Percentiles rank a stretch among this genome's conserved stretches.
These are phyloP conservation scores for Cryptoprocta ferox DNA, from an alignment of 2,797 vertebrate genomes.

Conservation along the genomic window DNA sequence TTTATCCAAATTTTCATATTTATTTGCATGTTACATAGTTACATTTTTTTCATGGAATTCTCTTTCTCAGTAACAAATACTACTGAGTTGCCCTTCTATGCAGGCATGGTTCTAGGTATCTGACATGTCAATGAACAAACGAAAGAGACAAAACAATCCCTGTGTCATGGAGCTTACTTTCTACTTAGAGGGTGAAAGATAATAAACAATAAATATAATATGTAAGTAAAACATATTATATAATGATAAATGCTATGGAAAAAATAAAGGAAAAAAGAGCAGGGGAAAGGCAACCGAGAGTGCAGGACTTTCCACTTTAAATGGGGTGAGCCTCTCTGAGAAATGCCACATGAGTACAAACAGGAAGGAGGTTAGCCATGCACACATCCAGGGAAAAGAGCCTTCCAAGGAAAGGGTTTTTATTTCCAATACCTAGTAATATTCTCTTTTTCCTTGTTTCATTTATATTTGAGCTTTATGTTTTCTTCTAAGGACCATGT, in stretches of 20 bases:
- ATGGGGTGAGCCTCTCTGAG: not conserved
- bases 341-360: not conserved
- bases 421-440: not conserved
- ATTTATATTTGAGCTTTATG: not conserved
- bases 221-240: not conserved
- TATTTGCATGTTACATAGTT: not conserved
- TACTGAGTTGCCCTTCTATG: not conserved
- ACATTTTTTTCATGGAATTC: not conserved
- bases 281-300: not conserved
- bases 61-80: not conserved
- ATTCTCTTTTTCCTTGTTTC: not conserved
- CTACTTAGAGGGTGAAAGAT: not conserved
- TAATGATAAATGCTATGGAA: not conserved
- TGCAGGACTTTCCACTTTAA: not conserved
- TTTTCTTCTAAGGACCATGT: not conserved
- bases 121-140: not conserved
- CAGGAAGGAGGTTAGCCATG: not conserved
- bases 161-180: not conserved
- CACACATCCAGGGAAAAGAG: not conserved
- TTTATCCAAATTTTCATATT: not conserved
- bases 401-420: not conserved
- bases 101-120: not conserved
- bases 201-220: not conserved
- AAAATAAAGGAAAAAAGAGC: not conserved
- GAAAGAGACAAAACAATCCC: not conserved